Conservation (phyloP, 2,113 vertebrate genomes). For the Podarcis muralis region DNA sequence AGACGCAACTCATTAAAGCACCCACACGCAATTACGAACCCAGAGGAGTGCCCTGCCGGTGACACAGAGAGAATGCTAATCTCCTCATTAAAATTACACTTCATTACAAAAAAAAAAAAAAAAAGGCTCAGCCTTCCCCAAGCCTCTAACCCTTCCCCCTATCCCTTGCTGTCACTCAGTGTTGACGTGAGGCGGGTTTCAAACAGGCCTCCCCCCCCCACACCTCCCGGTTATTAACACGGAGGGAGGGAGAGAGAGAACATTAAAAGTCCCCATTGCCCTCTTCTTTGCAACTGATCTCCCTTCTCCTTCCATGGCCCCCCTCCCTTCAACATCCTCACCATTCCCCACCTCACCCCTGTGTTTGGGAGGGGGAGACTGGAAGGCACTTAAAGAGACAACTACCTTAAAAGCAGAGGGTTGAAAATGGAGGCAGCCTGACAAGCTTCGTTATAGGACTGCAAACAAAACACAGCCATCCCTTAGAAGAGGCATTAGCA, state of each 20-base stretch:
- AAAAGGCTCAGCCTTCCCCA: slow-evolving; percentile 7
- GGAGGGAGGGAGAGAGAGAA: neutral
- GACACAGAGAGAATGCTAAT: slow-evolving; percentile 28
- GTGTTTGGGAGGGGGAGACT: neutral
- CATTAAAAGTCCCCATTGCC: neutral
- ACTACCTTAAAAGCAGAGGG: neutral
- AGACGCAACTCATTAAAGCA: slow-evolving; percentile 19
- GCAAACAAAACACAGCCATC: neutral
- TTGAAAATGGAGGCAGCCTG: neutral
- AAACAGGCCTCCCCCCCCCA: neutral
- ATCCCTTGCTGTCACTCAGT: neutral
- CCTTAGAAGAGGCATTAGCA: neutral
- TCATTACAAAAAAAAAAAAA: neutral
- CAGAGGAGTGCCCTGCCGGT: slow-evolving; percentile 16
- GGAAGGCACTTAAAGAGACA: neutral
- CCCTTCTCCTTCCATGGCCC: neutral
- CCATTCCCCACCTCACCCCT: neutral
- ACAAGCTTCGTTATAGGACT: neutral
- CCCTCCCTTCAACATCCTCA: neutral
- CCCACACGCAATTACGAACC: slow-evolving; percentile 13
- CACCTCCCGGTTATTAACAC: neutral
- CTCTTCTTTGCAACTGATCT: neutral
- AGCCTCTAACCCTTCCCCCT: neutral
- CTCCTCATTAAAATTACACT: slow-evolving; percentile 38
- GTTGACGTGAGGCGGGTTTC: slow-evolving; percentile 18